Evolutionary conservation across 2,888 invertebrate species (phyloP).

Genomic region (Lepidocyrtoides sp.): DNA sequence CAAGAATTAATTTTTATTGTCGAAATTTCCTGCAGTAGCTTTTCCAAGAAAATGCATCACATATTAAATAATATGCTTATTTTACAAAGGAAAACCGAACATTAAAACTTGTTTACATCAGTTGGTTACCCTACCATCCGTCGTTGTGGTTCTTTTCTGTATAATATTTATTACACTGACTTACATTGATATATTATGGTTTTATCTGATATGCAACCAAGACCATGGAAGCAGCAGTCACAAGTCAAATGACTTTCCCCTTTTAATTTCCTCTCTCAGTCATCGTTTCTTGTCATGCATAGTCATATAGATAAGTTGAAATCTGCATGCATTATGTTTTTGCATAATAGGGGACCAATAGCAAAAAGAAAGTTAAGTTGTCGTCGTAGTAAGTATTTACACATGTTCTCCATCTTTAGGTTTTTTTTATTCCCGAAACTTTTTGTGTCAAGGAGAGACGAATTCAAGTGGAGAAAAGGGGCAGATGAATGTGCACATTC

Average conservation of each 20-base stretch:
- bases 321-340: not conserved
- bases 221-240: not conserved
- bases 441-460: slow-evolving; percentile 24
- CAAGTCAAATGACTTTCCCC: not conserved
- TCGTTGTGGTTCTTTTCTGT: not conserved
- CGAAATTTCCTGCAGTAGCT: too few relatives aligned
- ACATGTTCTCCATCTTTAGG: not conserved
- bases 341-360: not conserved
- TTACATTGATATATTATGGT: too few relatives aligned
- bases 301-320: not conserved
- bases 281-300: not conserved
- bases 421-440: not conserved
- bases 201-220: not conserved
- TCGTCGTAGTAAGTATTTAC: not conserved
- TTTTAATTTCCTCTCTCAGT: slow-evolving; percentile 3
- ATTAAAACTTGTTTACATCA: too few relatives aligned
- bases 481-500: too few relatives aligned
- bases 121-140: too few relatives aligned
- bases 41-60: too few relatives aligned
- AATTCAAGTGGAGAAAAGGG: slow-evolving; percentile 4
- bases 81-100: too few relatives aligned
- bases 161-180: not conserved
- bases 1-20: too few relatives aligned
- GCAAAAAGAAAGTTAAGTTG: too few relatives aligned
- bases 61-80: too few relatives aligned